Evolutionary conservation across 35 echinoderm and acorn worm genomes (phyloP).

Genomic region (Apostichopus parvimensis): DNA sequence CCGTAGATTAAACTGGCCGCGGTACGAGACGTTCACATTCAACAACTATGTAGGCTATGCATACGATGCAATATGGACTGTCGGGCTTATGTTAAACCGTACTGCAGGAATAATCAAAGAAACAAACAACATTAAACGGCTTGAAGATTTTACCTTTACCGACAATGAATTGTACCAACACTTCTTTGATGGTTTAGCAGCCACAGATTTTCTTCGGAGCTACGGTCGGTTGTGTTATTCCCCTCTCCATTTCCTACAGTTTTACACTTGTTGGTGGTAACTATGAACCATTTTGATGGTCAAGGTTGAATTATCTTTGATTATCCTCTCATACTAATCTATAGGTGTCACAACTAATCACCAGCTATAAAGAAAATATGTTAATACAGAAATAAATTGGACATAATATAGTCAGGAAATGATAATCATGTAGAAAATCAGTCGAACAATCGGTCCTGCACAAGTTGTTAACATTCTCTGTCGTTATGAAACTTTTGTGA

Average conservation of each 20-base stretch:
- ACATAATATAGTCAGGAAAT: neutral
- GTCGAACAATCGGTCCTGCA: neutral
- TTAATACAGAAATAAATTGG: too few relatives aligned
- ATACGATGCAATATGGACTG: slow-evolving; percentile 4
- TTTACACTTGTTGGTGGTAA: neutral
- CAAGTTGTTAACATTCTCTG: neutral
- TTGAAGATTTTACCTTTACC: neutral
- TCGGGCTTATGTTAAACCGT: slow-evolving; percentile 15
- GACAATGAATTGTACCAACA: neutral
- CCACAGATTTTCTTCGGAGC: slow-evolving; percentile 21
- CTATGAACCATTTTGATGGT: neutral
- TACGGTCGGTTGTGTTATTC: neutral
- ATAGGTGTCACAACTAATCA: too few relatives aligned
- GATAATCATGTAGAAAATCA: neutral
- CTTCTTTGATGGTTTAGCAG: slow-evolving; percentile 17
- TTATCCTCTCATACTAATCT: too few relatives aligned
- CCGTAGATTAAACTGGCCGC: neutral
- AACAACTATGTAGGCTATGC: neutral
- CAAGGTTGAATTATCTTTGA: too few relatives aligned
- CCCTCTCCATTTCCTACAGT: neutral
- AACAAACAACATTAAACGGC: neutral
- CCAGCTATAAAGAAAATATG: too few relatives aligned
- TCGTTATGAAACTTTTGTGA: neutral
- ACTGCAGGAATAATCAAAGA: neutral
- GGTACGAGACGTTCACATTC: neutral